Evolutionary conservation across 1,140 invertebrate species (phyloP), one percentile per base, ranked within the genome.

Genomic region (Vanessa tameamea): DNA sequence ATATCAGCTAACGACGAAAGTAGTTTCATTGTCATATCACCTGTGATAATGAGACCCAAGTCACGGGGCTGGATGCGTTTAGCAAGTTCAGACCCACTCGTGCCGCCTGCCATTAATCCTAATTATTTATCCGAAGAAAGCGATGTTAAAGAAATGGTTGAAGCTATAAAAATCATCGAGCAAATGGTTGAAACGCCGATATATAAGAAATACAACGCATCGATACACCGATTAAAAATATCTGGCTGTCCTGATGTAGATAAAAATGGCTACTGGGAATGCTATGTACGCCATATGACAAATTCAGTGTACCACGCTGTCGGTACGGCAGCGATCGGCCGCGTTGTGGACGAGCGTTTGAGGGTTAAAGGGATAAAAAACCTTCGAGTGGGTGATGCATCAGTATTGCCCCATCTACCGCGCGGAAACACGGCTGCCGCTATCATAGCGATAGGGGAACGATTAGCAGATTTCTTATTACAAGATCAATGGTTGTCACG

Each of bases 41-140:
- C 94, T 3, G 94, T 95, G 81, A 84, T 96, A 0, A 74, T 97
- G 76, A 89, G 94, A 61, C 96, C 97, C 0, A 94, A 95, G 78
- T 96, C 96, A 31, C 89, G 91, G 12, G 97, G 97, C 1, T 93
- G 87, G 48, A 91, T 98, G 37, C 93, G 93, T 69, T 90, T 98
- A 0, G 92, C 93, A 43, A 93, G 93, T 74, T 94, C 85, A 6
- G 94, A 97, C 89, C 97, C 97, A 9, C 92, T 94, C 23, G 93
- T 94, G 1, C 94, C 95, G 71, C 98, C 98, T 0, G 89, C 95
- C 13, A 96, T 99, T 14, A 95, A 96, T 80, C 95, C 97, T 0
- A 97, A 97, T 80, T 98, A 97, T 79, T 94, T 96, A 48, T 83
- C 87, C 12, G 89, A 95, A 82, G 87, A 94, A 0, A 91, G 94